phyloP scores from a whole-genome alignment of 64 coral and sea anemone species.

The Orbicella faveolata region DNA sequence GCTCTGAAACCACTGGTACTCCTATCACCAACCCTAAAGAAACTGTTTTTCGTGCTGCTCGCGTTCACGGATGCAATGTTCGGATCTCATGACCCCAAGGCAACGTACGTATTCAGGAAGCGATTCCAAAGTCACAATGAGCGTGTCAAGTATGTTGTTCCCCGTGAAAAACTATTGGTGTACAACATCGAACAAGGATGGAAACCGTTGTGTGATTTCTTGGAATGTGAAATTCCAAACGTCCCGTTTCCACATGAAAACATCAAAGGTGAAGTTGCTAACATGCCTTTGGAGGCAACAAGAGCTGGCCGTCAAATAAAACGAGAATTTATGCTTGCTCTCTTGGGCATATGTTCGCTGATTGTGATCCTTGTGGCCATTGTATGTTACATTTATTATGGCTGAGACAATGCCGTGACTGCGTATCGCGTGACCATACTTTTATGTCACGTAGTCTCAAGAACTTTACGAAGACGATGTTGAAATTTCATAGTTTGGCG shows the following conservation, averaged over 20 bases:
- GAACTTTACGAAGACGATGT: no score
- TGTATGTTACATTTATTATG: no score
- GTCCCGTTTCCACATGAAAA: conserved; percentile 30
- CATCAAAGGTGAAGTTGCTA: background rate
- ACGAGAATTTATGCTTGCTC: background rate
- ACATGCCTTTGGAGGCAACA: background rate
- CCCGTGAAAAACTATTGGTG: conserved; percentile 17
- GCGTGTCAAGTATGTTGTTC: conserved; percentile 14
- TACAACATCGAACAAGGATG: background rate
- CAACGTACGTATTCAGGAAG: no score
- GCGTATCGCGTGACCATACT: no score
- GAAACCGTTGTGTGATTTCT: no score
- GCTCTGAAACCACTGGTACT: no score
- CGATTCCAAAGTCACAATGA: background rate
- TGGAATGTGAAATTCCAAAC: background rate
- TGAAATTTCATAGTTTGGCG: no score
- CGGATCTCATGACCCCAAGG: background rate
- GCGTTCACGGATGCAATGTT: background rate
- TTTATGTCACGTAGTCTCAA: no score
- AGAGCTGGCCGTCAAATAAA: background rate
- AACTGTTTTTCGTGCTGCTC: background rate
- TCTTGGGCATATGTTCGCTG: no score
- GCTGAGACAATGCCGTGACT: no score
- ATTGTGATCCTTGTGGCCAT: no score
- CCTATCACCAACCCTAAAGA: background rate